Percentiles rank a stretch among this genome's conserved stretches.
Evolutionary conservation across 1,140 invertebrate genomes (phyloP).

Genomic region (Euglossa dilemma): DNA sequence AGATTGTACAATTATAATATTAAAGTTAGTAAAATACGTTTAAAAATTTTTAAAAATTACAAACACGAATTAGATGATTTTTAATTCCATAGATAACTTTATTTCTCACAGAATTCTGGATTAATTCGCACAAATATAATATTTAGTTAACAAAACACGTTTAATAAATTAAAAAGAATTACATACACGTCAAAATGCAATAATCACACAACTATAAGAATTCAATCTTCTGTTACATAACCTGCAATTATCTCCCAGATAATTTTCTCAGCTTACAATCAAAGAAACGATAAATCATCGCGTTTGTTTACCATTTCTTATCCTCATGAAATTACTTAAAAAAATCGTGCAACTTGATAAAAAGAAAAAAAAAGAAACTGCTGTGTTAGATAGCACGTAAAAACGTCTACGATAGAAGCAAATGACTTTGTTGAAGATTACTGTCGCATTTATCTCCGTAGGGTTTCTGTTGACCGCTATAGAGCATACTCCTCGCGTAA

Average conservation of each 20-base stretch:
- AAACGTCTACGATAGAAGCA: background rate
- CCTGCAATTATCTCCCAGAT: accelerated
- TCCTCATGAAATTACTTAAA: background rate
- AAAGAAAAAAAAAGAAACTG: no score
- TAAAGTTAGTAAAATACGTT: no score
- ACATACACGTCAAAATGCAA: background rate
- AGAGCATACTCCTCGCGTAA: background rate
- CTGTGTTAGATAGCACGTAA: no score
- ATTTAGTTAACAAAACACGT: background rate
- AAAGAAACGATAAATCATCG: background rate
- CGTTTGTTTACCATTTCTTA: background rate
- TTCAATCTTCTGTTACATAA: background rate
- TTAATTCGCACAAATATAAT: no score
- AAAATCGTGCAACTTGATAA: background rate
- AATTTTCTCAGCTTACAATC: no score
- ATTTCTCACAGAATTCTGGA: no score
- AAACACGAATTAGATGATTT: no score
- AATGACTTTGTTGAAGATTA: background rate
- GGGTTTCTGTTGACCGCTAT: constrained; percentile 8
- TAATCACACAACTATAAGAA: background rate
- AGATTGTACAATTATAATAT: no score
- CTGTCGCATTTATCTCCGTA: constrained; percentile 4
- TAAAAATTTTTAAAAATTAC: no score
- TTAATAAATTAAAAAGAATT: background rate
- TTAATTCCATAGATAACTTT: no score